phyloP scores from a whole-genome alignment of 2,797 vertebrate species.

The Argyrosomus regius region DNA sequence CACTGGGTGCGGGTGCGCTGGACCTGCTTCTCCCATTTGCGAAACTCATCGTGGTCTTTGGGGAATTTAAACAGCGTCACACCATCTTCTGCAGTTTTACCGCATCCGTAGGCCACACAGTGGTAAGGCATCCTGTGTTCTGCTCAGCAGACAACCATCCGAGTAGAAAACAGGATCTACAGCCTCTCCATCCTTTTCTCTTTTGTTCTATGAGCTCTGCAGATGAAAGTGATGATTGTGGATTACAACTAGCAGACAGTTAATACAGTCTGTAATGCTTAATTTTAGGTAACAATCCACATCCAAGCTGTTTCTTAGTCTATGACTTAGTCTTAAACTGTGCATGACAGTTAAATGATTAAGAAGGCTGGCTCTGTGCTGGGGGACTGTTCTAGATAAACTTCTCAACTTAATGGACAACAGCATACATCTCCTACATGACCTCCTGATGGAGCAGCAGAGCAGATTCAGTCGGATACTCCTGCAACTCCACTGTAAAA shows the following conservation, averaged over 20 bases:
- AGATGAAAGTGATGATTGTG: not conserved
- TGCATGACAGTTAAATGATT: not conserved
- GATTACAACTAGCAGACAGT: not conserved
- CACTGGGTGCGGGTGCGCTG: constrained; percentile 81
- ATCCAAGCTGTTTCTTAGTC: not conserved
- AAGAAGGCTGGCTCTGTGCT: too few species aligned
- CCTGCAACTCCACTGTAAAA: too few species aligned
- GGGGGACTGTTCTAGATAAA: too few species aligned
- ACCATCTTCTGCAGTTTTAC: constrained; percentile 79
- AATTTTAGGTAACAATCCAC: not conserved
- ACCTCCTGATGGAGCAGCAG: too few species aligned
- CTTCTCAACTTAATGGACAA: too few species aligned
- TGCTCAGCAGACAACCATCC: not conserved
- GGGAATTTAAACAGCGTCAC: constrained; percentile 85
- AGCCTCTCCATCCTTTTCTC: constrained; percentile 4
- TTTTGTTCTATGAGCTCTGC: constrained; percentile 29
- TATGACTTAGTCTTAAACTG: not conserved
- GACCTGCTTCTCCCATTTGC: constrained; percentile 87
- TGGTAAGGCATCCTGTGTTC: constrained; percentile 78
- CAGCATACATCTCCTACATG: too few species aligned
- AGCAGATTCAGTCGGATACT: too few species aligned
- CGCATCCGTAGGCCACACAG: constrained; percentile 86
- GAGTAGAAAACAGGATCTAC: not conserved
- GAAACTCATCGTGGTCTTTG: constrained; percentile 78
- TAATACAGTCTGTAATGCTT: not conserved